A percentile compares a stretch with the other conserved stretches of the same genome.
Evolutionary conservation across 2,888 invertebrate genomes (phyloP).

Genomic region (Aplocera efformata): DNA sequence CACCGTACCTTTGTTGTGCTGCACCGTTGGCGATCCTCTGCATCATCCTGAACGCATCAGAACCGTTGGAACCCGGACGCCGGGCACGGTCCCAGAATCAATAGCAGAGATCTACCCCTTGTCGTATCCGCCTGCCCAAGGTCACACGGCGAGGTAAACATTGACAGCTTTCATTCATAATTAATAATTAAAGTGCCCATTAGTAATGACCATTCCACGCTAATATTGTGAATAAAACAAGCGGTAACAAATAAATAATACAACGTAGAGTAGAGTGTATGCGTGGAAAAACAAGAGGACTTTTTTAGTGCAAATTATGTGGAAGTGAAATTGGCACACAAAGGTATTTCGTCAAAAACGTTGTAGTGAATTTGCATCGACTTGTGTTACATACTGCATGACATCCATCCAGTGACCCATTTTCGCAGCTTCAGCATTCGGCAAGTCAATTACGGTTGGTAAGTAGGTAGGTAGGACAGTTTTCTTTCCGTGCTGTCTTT

Average conservation of each 20-base stretch:
- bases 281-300: slow-evolving; percentile 6
- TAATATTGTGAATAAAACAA: slow-evolving; percentile 17
- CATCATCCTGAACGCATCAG: slow-evolving; percentile 41
- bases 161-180: slow-evolving; percentile 49
- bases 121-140: slow-evolving; percentile 50
- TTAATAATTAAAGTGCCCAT: slow-evolving; percentile 21
- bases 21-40: slow-evolving; percentile 30
- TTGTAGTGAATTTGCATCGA: slow-evolving; percentile 53
- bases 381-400: slow-evolving; percentile 55
- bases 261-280: background rate
- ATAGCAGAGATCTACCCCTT: slow-evolving; percentile 44
- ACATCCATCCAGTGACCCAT: slow-evolving; percentile 65
- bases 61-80: slow-evolving; percentile 36
- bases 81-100: slow-evolving; percentile 46
- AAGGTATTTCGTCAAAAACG: slow-evolving; percentile 11
- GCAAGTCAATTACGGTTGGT: slow-evolving; percentile 56
- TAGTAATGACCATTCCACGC: slow-evolving; percentile 7
- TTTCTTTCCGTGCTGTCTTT: slow-evolving; percentile 47
- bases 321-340: slow-evolving; percentile 21
- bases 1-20: slow-evolving; percentile 30
- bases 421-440: slow-evolving; percentile 65
- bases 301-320: slow-evolving; percentile 21
- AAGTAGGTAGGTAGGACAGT: slow-evolving; percentile 55
- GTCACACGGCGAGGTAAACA: slow-evolving; percentile 65
- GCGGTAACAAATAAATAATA: slow-evolving; percentile 1